A percentile compares a stretch with the other conserved stretches of the same genome.
phyloP scores from a whole-genome alignment of 2,797 vertebrate species.

The Hirundo rustica region DNA sequence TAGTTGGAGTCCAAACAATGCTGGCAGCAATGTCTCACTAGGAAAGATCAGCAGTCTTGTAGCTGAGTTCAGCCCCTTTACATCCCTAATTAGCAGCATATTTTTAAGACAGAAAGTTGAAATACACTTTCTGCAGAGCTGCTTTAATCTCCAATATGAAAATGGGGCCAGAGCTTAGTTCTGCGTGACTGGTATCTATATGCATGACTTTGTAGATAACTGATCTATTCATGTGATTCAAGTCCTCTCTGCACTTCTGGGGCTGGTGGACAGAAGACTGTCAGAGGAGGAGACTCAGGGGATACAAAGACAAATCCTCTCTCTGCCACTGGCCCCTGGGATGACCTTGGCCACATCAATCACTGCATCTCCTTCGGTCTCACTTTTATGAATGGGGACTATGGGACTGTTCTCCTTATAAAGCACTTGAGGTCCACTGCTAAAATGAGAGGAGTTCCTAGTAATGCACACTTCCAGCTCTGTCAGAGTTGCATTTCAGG shows the following conservation, averaged over 20 bases:
- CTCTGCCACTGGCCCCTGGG: neutral
- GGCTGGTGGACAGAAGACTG: neutral
- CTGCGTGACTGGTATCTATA: slow-evolving; percentile 34
- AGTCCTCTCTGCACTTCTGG: neutral
- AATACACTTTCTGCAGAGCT: slow-evolving; percentile 53
- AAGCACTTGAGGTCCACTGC: neutral
- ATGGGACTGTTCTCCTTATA: neutral
- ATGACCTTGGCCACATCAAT: neutral
- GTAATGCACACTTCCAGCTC: neutral
- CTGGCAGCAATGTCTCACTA: slow-evolving; percentile 42
- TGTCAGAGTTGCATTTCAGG: neutral
- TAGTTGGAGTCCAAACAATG: slow-evolving; percentile 58
- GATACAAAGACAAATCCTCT: neutral
- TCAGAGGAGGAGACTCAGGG: neutral
- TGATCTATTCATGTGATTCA: neutral
- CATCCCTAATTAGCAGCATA: slow-evolving; percentile 62
- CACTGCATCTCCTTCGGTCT: neutral
- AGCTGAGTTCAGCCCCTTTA: slow-evolving; percentile 56
- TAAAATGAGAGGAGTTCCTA: neutral
- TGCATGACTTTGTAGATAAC: slow-evolving; percentile 25
- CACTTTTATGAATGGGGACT: neutral
- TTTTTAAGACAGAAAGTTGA: slow-evolving; percentile 64
- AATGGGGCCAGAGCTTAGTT: slow-evolving; percentile 43
- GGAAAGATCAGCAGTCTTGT: slow-evolving; percentile 52
- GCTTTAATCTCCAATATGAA: slow-evolving; percentile 37